Evolutionary conservation across 2,888 invertebrate genomes (phyloP), one percentile per base, ranked within the genome.

Genomic region (Nemurella pictetii): DNA sequence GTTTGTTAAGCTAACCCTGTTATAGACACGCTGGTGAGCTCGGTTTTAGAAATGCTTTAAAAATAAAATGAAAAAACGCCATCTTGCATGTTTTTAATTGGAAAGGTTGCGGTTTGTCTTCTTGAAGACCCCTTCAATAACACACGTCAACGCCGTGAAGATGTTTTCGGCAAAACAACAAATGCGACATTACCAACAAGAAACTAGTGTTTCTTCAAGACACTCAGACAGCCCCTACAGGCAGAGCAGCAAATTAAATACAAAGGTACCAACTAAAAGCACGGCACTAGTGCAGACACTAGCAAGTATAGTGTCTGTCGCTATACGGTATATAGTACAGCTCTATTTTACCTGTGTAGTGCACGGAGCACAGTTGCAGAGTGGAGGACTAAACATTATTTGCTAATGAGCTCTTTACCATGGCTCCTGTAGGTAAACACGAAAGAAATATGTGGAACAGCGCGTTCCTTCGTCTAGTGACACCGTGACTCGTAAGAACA

Each of bases 61-160:
- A 26, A 28, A 27, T 26, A 75, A 75, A 55, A 55, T 12, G 12
- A 55, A 55, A 55, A 78, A 32, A 32, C 35, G 80, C 32, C 26
- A 25, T 81, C 4, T 35, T 81, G 29, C 35, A 30, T 32, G 29
- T 30, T 81, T 81, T 36, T 81, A 81, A 81, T 81, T 81, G 80
- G 80, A 81, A 36, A 35, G 80, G 35, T 81, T 2, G 28, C 2
- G 26, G 12, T 26, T 30, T 81, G 80, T 81, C 35, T 81, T 81
- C 80, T 81, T 36, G 7, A 26, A 81, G 25, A 81, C 55, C 55
- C 55, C 55, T 55, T 55, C 55, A 55, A 55, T 55, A 55, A 12
- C 20, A 55, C 55, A 55, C 9, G 55, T 55, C 26, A 27, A 27
- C 75, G 26, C 75, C 28, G 26, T n/a, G 25, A 75, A 75, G 75